Percentiles rank a stretch among this genome's conserved stretches.
Evolutionary conservation across 2,113 vertebrate species (phyloP).

Genomic region (Labrus mixtus): DNA sequence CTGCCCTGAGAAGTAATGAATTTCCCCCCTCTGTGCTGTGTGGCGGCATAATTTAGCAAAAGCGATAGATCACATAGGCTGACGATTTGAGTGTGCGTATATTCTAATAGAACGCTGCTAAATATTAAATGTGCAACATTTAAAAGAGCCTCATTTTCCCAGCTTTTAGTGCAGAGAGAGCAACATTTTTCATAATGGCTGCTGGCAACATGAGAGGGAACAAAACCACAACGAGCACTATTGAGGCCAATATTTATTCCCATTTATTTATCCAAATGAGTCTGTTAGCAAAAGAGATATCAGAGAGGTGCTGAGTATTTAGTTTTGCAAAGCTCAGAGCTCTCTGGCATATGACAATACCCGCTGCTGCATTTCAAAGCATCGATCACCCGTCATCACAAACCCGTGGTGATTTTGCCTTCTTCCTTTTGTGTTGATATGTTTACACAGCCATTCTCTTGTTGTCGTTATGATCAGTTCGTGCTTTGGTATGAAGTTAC

Average conservation of each 20-base stretch:
- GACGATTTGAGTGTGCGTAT: constrained; percentile 84
- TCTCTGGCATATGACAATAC: constrained; percentile 75
- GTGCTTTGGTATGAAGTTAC: constrained; percentile 71
- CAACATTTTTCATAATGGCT: constrained; percentile 73
- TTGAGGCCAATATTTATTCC: constrained; percentile 73
- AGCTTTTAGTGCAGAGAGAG: constrained; percentile 77
- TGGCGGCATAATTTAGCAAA: constrained; percentile 85
- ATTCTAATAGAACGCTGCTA: constrained; percentile 86
- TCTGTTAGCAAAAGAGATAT: constrained; percentile 78
- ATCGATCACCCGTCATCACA: constrained; percentile 72
- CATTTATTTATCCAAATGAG: constrained; percentile 73
- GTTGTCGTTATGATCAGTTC: constrained; percentile 77
- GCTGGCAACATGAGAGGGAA: constrained; percentile 69
- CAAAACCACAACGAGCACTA: constrained; percentile 59
- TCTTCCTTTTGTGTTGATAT: constrained; percentile 76
- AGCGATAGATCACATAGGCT: constrained; percentile 85
- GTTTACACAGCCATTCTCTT: constrained; percentile 78
- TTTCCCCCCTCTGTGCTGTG: constrained; percentile 76
- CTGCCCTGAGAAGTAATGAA: constrained; percentile 86
- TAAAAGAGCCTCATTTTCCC: constrained; percentile 82
- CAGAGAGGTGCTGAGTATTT: constrained; percentile 65
- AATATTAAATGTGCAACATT: constrained; percentile 86
- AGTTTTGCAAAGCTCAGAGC: constrained; percentile 69
- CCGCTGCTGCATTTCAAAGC: constrained; percentile 74
- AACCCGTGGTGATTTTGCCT: constrained; percentile 67